Base-by-base conservation (phyloP, 2,888 invertebrate genomes). In the Melinaea marsaeus region DNA sequence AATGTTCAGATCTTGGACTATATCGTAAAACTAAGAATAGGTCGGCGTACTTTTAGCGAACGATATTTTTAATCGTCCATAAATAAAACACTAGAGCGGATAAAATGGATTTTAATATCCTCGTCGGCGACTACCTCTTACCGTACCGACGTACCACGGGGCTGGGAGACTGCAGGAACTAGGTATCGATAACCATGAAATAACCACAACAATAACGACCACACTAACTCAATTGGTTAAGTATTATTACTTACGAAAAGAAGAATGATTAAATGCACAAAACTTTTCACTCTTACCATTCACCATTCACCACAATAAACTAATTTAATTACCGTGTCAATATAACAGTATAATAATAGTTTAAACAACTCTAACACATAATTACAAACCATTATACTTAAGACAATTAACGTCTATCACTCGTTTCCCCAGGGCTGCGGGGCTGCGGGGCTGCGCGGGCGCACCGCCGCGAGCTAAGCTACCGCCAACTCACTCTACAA, bases 351-450 rank as follows among this genome's bases (percentile, higher is more conserved):
- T 51, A 51, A 51, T 51, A 51, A 51, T 51, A 32, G 6, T 32
- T 32, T 51, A 51, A 32, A 51, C 22, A 32, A 74, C 69, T 74
- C 42, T 42, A 42, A 42, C 42, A 73, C 69, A 75, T 78, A 80
- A 82, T 82, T 79, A 80, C 68, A 67, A 69, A 71, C 73, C 73
- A 75, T 80, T 78, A 79, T 81, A 75, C 74, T 74, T 80, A 76
- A 65, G 70, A 84, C 83, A 83, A 86, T 87, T 85, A 86, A 81
- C 74, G 85, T 87, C 86, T 75, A 81, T 86, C 86, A 84, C 70
- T 68, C 56, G 57, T 63, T 68, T 64, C 68, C 73, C 70, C 63
- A 63, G 61, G 71, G 72, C 69, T 22, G 22, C 22, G 22, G 22
- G 22, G 22, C 22, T 22, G 22, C 22, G 22, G 22, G 55, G 61